Base-by-base conservation (phyloP, 2,113 vertebrate genomes). In the Phaetusa simplex region DNA sequence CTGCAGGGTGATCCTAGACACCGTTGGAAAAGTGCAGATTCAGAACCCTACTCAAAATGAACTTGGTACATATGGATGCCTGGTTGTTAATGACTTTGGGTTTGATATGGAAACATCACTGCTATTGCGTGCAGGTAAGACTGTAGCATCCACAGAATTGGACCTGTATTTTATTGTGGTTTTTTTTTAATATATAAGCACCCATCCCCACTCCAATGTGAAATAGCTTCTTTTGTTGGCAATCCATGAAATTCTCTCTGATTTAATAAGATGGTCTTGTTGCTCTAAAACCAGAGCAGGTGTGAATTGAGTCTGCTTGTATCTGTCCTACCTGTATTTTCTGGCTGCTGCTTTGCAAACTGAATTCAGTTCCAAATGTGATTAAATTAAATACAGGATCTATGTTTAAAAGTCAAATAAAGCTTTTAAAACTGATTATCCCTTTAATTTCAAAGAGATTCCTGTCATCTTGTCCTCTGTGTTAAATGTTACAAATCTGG, bases 1-100 rank as follows among this genome's bases (percentile, higher is more conserved):
- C 72, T 94, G 18, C 97, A 99, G 99, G 86, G 92, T 99, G n/a
- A 89, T 73, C 65, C 95, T 98, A 97, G 98, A 98, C 79, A 94
- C 87, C 26, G 3, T 43, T 40, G 98, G 98, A 81, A 97, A 94
- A 67, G 79, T 99, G 45, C 98, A 98, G 94, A 98, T 99, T 91
- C 66, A 42, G 61, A 98, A 97, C 81, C 99, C 98, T 36, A 79
- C 97, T 36, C 93, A 32, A 22, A 97, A 96, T 70, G 99, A 99
- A 3, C 92, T 97, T 72, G 99, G 99, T 23, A 27, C 87, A 34
- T 99, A 99, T 50, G 97, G 94, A 30, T 99, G 99, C 92, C 96
- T 97, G 4, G 98, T 98, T 43, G 96, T 97, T 42, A 99, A 98
- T 72, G 91, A 84, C 14, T 97, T 98, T 2, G 99, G 99, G 12